Evolutionary conservation across 2,113 vertebrate species (phyloP), one percentile per base, ranked within the genome.

Genomic region (Dicaeum eximium): DNA sequence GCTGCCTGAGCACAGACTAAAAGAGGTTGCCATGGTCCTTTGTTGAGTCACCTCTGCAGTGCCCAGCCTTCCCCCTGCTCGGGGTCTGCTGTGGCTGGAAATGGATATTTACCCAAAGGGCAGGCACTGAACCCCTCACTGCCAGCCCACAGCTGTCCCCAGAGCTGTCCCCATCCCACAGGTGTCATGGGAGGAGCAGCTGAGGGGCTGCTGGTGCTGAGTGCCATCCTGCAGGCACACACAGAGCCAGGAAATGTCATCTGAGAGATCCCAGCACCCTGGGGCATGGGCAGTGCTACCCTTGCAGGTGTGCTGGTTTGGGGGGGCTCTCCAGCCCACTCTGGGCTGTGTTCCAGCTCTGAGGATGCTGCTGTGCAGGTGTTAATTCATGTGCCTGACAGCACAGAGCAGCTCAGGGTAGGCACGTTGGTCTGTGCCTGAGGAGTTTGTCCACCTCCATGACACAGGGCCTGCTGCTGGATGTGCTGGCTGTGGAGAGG

Each of bases 91-190:
- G 38, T 19, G 31, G 27, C 3, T 27, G 10, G 19, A 30, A 67
- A 4, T 4, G 27, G 33, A 9, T 9, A 5, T 33, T 45, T 16
- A 13, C 6, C 45, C 2, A 0, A 0, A 2, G 9, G 10, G 28
- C 66, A 72, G 74, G 47, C 2, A 1, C 11, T 15, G 5, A n/a
- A 3, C 2, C 0, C 24, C 51, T 40, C 19, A 1, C 31, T 72
- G 66, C 54, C 62, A 79, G 73, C 45, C 44, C 2, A 54, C 88
- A 33, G 65, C 56, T 4, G 18, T 33, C 42, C 71, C 14, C 2
- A 54, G 91, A 33, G 65, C 56, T 4, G 18, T 33, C 42, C 71
- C 14, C 23, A 4, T 25, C 7, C 2, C 54, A 16, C 35, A 30
- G 53, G 23, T 13, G 31, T 4, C 14, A 7, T 2, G 15, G 66